Evolutionary conservation across 2,113 vertebrate genomes (phyloP).

Genomic region (Zingel zingel): DNA sequence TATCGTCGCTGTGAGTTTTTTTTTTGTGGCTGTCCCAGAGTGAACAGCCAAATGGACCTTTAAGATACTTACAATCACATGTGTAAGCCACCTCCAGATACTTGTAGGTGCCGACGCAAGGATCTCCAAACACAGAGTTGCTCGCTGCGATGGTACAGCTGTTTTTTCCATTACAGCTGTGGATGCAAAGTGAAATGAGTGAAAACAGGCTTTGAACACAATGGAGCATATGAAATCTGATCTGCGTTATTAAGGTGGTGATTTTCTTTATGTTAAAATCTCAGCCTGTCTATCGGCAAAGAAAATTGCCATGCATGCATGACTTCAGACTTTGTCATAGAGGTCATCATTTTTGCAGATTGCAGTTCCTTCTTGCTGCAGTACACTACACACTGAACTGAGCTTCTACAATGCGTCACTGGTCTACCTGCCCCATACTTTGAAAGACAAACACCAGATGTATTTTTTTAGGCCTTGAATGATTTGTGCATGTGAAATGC

Average conservation of each 20-base stretch:
- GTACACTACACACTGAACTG: no score
- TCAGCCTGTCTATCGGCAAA: background rate
- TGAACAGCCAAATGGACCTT: background rate
- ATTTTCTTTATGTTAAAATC: background rate
- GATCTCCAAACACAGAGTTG: conserved; percentile 53
- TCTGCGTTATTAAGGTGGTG: background rate
- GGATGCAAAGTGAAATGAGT: conserved; percentile 4
- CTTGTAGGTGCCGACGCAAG: conserved; percentile 44
- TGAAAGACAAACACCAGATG: background rate
- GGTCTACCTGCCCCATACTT: background rate
- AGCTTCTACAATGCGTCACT: background rate
- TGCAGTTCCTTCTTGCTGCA: no score
- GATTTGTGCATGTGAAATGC: background rate
- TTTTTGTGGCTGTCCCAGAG: no score
- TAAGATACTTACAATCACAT: conserved; percentile 55
- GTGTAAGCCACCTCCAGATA: conserved; percentile 67
- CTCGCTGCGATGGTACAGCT: conserved; percentile 39
- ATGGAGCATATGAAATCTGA: background rate
- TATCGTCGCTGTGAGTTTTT: no score
- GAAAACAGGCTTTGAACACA: background rate
- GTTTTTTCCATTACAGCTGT: conserved; percentile 66
- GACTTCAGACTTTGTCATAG: no score
- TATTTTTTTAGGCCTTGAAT: background rate
- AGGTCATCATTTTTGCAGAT: background rate
- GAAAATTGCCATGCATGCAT: background rate